Evolutionary conservation across 30 jellyfish, hydroid and myxozoan species (phyloP), one percentile per base, ranked within the genome.

Genomic region (Clytia hemisphaerica): DNA sequence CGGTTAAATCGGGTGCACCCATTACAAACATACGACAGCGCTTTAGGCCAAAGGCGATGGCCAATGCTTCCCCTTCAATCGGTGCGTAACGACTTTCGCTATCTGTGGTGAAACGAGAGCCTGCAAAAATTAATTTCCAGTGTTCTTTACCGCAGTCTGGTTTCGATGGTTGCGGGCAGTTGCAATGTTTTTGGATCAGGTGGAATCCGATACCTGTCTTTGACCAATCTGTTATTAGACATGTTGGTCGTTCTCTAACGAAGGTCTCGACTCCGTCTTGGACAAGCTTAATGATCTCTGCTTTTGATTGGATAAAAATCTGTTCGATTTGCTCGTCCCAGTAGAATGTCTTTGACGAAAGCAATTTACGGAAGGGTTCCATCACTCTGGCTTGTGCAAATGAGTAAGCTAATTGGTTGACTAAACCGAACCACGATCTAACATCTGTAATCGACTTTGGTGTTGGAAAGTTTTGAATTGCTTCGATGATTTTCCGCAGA

Each of bases 391-490:
- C 79, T 32, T 34, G 68, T 40, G 78, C 72, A 36, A 66, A 77
- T 14, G 87, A 19, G 36, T 60, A 80, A 18, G 84, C 50, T 48
- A 73, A 38, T 58, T 73, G 94, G 55, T 73, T 80, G 31, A 80
- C 70, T 15, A 80, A 2, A 2, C 86, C 92, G 64, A 73, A 80
- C 92, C 92, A 80, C 16, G 84, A 80, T n/a, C 83, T 14, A 15
- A 58, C 66, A 37, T 64, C 92, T 16, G 84, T 73, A 35, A 72
- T 69, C 25, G 25, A 7, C 5, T 19, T 38, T 18, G 81, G 83
- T 4, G 74, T 74, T 19, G 87, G 82, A 32, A 74, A 74, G 35
- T 61, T 45, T 33, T 35, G 28, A 38, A 48, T 76, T 2, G 81
- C 80, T 4, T 30, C 63, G 21, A 58, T 2, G 44, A 72, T 22